Evolutionary conservation across 2,113 vertebrate species (phyloP).

Genomic region (Poeciliopsis turrubarensis): DNA sequence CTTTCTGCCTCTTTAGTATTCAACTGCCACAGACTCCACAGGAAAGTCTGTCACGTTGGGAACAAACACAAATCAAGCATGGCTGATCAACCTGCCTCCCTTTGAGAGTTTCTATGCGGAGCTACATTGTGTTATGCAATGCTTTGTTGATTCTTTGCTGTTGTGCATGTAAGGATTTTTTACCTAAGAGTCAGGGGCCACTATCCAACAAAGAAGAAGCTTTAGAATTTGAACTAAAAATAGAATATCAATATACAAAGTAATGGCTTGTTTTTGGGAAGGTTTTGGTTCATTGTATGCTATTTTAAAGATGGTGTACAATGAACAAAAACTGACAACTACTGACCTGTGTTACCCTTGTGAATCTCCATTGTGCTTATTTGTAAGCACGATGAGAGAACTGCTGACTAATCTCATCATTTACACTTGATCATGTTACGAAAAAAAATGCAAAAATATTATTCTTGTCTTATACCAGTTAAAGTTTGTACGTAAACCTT

Average conservation of each 20-base stretch:
- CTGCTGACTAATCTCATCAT: not conserved
- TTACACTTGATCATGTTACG: not conserved
- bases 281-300: constrained; percentile 40
- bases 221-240: constrained; percentile 49
- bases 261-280: constrained; percentile 45
- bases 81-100: constrained; percentile 56
- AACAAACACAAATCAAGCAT: constrained; percentile 64
- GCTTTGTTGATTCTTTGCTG: constrained; percentile 20
- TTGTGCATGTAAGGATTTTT: constrained; percentile 50
- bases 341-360: too few relatives aligned
- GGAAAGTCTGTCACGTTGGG: constrained; percentile 56
- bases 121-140: constrained; percentile 37
- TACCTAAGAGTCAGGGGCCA: constrained; percentile 39
- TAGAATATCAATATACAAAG: constrained; percentile 59
- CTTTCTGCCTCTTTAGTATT: constrained; percentile 67
- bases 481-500: too few relatives aligned
- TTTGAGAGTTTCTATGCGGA: constrained; percentile 49
- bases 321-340: not conserved
- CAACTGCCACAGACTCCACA: constrained; percentile 50
- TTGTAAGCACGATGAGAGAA: not conserved
- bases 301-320: constrained; percentile 23
- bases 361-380: not conserved
- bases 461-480: too few relatives aligned
- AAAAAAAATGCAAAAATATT: not conserved
- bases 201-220: constrained; percentile 44